These are phyloP conservation scores for Luffia ferchaultella DNA, from an alignment of 2,888 invertebrate species.

Conservation along the genomic window DNA sequence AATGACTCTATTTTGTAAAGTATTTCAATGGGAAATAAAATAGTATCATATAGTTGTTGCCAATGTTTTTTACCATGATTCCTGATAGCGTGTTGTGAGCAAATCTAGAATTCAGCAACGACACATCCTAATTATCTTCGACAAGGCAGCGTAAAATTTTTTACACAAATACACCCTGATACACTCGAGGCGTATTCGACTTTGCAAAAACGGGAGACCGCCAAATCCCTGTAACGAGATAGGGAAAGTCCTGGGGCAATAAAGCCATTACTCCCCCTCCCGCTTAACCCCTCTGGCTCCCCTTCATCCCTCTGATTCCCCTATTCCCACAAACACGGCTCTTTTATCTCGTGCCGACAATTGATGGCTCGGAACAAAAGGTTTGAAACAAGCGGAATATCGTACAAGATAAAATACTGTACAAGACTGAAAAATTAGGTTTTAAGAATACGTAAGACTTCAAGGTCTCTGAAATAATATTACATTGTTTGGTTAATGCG, in stretches of 20 bases:
- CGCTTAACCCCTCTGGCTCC: neutral
- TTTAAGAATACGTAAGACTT: no score
- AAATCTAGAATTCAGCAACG: neutral
- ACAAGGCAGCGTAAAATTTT: neutral
- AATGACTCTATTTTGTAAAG: no score
- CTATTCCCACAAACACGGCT: no score
- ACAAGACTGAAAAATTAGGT: neutral
- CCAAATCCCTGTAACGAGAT: conserved; percentile 4
- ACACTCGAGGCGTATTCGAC: neutral
- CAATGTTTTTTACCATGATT: no score
- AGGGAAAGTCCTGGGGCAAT: conserved; percentile 8
- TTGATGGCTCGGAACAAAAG: neutral
- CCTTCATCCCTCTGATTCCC: neutral
- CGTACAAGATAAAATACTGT: neutral
- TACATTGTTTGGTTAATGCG: no score
- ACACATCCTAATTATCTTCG: neutral
- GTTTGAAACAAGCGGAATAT: neutral
- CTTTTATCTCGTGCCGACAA: no score
- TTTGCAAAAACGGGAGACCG: neutral
- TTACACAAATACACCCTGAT: neutral
- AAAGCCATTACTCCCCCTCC: conserved; percentile 8
- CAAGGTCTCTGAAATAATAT: no score
- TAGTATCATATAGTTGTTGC: no score
- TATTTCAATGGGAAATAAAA: no score
- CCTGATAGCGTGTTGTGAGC: neutral